Conservation (phyloP, 2,113 vertebrate species). For the Peucedramus taeniatus region DNA sequence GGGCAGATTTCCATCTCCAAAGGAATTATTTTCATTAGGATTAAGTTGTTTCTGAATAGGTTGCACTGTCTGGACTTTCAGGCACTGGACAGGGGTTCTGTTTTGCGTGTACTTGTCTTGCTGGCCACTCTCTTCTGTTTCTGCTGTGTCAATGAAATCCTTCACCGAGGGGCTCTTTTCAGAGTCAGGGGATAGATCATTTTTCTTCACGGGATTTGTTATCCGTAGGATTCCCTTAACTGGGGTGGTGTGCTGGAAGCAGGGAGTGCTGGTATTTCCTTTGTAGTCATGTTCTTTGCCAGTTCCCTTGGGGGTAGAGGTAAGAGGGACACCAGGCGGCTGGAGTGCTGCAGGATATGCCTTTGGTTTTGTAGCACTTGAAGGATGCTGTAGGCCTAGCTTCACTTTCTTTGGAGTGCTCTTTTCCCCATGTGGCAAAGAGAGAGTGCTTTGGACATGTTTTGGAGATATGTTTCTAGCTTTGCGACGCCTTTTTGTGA, state of each 20-base stretch:
- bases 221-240: constrained; percentile 41
- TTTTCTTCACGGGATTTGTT: constrained; percentile 30
- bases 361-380: constrained; percentile 30
- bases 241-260: constrained; percentile 58
- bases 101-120: background rate
- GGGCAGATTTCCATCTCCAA: background rate
- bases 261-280: background rate
- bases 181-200: background rate
- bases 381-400: constrained; percentile 55
- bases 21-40: constrained; percentile 18
- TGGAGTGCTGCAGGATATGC: constrained; percentile 33
- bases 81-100: background rate
- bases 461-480: constrained; percentile 70
- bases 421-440: constrained; percentile 69
- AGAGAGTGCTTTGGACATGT: constrained; percentile 57
- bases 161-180: background rate
- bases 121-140: background rate
- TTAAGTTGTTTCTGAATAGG: constrained; percentile 73
- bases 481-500: constrained; percentile 15
- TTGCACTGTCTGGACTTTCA: constrained; percentile 66
- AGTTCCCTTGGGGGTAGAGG: constrained; percentile 69
- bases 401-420: constrained; percentile 81
- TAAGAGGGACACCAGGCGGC: constrained; percentile 37
- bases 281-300: constrained; percentile 23
- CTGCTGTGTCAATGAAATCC: background rate